Base-by-base conservation (phyloP, 2,797 vertebrate genomes). In the Hylomyscus alleni region DNA sequence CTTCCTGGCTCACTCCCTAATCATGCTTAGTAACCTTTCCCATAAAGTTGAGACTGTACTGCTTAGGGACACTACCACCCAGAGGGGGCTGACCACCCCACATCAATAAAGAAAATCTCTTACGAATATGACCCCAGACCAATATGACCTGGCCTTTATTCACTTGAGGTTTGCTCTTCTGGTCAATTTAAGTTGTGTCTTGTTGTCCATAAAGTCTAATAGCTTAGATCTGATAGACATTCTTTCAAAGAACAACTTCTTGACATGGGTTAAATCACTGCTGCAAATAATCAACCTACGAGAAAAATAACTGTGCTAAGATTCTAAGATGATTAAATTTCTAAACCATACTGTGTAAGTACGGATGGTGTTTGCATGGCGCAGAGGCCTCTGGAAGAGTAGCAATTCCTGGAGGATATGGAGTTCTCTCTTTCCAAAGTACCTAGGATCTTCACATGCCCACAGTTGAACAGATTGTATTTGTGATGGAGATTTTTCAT, bases 251-350 rank as follows among this genome's bases (percentile, higher is more conserved):
- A 76, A 44, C 15, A 90, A 24, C 60, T 26, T 78, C 20, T 85
- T 83, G 75, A 31, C 9, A 44, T 6, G 54, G 47, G 75, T 37
- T 29, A 90, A 15, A 92, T 54, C 13, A 24, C 20, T 82, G 47
- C 8, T 96, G 37, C 0, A 94, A 95, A 85, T 56, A 92, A 96
- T 47, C 26, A 22, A 14, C 15, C 1, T 17, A 31, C 0, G 29
- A 65, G 88, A 77, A 98, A 98, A 77, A 29, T 93, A 62, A 73
- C 31, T 86, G 34, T 80, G 34, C 58, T 84, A 56, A 76, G 34
- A 22, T 44, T 40, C 8, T 60, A 69, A 54, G 40, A 54, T 4
- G 44, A 26, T 34, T 95, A 44, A 29, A 17, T 58, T 87, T 97
- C 86, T 91, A 44, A 14, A 3, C 13, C 3, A 1, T 4, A 3